Evolutionary conservation across 2,797 vertebrate species (phyloP).

Genomic region (Pipistrellus pipistrellus): DNA sequence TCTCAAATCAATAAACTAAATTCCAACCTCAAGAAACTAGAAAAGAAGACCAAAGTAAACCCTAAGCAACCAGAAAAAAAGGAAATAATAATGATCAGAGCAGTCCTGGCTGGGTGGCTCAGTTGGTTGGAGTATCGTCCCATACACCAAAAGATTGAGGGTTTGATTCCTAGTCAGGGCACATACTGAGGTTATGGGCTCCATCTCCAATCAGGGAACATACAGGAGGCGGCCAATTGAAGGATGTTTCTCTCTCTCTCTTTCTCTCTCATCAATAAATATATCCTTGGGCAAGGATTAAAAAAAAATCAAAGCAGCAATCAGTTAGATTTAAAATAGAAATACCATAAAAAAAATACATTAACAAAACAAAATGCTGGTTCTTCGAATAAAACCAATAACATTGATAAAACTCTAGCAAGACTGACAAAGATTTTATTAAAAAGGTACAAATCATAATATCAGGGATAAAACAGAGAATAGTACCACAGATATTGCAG

Average conservation of each 20-base stretch:
- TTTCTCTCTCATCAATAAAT: too few relatives aligned
- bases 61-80: background rate
- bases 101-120: too few relatives aligned
- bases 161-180: too few relatives aligned
- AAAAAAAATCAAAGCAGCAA: background rate
- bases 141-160: too few relatives aligned
- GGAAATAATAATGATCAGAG: background rate
- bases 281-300: too few relatives aligned
- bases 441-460: background rate
- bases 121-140: too few relatives aligned
- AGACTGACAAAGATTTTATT: background rate
- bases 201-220: too few relatives aligned
- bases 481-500: background rate
- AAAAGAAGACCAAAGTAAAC: background rate
- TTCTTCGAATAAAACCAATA: background rate
- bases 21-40: background rate
- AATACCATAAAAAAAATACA: background rate
- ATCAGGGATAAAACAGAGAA: background rate
- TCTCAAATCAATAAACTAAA: background rate
- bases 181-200: too few relatives aligned
- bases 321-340: conserved; percentile 50
- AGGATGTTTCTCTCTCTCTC: too few relatives aligned
- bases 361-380: background rate
- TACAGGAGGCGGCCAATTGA: too few relatives aligned
- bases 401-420: background rate